Percentiles rank a stretch among this genome's conserved stretches.
phyloP scores from a whole-genome alignment of 2,113 vertebrate species.

The Anhinga rufa region DNA sequence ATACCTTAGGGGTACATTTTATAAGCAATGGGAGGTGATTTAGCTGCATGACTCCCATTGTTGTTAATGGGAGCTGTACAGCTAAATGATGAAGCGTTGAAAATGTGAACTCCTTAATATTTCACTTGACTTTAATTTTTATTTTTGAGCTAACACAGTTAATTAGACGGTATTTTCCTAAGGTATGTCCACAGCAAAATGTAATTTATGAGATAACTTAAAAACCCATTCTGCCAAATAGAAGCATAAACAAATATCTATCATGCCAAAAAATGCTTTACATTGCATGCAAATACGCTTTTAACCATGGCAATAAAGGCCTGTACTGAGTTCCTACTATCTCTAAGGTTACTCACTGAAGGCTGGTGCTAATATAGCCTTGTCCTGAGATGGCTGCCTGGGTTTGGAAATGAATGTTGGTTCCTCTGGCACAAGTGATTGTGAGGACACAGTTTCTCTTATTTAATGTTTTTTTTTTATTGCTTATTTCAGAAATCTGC shows the following conservation, averaged over 20 bases:
- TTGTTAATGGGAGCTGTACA: conserved; percentile 60
- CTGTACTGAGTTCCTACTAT: background rate
- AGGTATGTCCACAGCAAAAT: conserved; percentile 17
- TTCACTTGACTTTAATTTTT: conserved; percentile 70
- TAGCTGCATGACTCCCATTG: conserved; percentile 63
- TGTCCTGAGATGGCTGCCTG: background rate
- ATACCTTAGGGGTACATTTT: conserved; percentile 68
- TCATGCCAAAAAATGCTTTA: background rate
- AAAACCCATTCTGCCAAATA: background rate
- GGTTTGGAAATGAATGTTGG: background rate
- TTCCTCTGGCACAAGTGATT: background rate
- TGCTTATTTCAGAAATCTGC: background rate
- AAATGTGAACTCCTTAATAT: conserved; percentile 65
- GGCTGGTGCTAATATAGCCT: background rate
- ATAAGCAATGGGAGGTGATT: conserved; percentile 63
- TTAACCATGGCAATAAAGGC: background rate
- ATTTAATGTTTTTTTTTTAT: background rate
- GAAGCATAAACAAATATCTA: conserved; percentile 3
- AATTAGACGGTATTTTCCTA: conserved; percentile 63
- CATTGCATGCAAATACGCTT: background rate
- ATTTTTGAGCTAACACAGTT: conserved; percentile 72
- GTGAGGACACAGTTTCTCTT: background rate
- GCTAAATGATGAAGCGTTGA: conserved; percentile 61
- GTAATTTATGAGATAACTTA: conserved; percentile 1
- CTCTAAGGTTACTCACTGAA: background rate